phyloP scores from a whole-genome alignment of 2,797 vertebrate genomes.

The Diplodus sargus region DNA sequence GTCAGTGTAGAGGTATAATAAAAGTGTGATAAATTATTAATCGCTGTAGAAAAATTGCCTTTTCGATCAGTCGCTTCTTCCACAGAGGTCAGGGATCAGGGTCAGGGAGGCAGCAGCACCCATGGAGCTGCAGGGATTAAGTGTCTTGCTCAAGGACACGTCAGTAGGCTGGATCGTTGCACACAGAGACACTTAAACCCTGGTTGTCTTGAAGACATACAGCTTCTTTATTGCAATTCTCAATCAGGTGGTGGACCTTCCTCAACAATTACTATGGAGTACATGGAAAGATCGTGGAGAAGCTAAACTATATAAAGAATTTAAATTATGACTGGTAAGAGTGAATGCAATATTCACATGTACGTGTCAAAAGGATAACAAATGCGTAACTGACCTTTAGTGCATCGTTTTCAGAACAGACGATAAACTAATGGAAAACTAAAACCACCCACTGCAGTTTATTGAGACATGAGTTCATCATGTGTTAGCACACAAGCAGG shows the following conservation, averaged over 20 bases:
- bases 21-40: slow-evolving; percentile 62
- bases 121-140: slow-evolving; percentile 43
- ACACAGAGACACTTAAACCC: slow-evolving; percentile 3
- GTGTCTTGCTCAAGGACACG: slow-evolving; percentile 55
- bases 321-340: not conserved
- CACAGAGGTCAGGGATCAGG: slow-evolving; percentile 52
- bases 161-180: slow-evolving; percentile 11
- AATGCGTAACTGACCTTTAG: too few species aligned
- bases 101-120: slow-evolving; percentile 32
- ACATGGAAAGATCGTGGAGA: not conserved
- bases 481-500: too few species aligned
- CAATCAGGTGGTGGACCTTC: not conserved
- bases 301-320: not conserved
- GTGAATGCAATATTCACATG: too few species aligned
- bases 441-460: too few species aligned
- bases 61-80: slow-evolving; percentile 12
- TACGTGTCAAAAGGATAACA: too few species aligned
- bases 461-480: too few species aligned
- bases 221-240: not conserved
- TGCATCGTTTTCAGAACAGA: too few species aligned
- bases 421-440: too few species aligned
- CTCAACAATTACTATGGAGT: not conserved
- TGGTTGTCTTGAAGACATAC: not conserved
- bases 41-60: slow-evolving; percentile 23
- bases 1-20: slow-evolving; percentile 47